phyloP scores from a whole-genome alignment of 2,888 invertebrate genomes.

The Hipparchia semele region DNA sequence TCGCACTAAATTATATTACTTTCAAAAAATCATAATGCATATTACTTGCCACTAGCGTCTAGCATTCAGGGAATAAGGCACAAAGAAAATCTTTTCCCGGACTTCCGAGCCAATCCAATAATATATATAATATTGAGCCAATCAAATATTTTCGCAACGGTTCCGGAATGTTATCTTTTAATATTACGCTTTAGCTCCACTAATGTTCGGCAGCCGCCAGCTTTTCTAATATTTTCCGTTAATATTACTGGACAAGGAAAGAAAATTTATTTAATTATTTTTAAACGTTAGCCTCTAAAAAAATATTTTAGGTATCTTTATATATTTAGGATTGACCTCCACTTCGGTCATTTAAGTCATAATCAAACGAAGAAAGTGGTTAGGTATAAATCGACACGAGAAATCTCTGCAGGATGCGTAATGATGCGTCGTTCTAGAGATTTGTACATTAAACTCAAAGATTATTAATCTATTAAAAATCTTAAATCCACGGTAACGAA shows the following conservation, averaged over 20 bases:
- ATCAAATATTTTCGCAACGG: conserved; percentile 69
- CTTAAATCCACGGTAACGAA: no score
- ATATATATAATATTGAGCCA: conserved; percentile 43
- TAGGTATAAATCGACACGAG: no score
- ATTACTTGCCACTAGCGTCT: neutral
- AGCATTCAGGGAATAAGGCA: conserved; percentile 42
- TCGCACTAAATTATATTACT: no score
- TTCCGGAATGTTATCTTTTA: conserved; percentile 68
- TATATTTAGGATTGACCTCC: no score
- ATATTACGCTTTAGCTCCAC: conserved; percentile 50
- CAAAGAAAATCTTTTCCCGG: conserved; percentile 48
- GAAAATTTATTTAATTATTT: neutral
- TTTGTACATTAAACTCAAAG: no score
- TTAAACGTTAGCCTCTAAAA: neutral
- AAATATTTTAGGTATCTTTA: no score
- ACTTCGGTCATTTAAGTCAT: no score
- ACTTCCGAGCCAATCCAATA: conserved; percentile 63
- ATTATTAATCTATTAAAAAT: no score
- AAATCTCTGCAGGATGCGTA: no score
- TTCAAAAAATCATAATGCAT: neutral
- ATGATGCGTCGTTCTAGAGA: no score
- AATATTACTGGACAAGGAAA: neutral
- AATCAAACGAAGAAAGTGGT: no score
- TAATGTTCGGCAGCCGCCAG: conserved; percentile 1
- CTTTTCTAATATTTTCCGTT: neutral